Base-by-base conservation (phyloP, 2,888 invertebrate species). In the Athalia cordata region DNA sequence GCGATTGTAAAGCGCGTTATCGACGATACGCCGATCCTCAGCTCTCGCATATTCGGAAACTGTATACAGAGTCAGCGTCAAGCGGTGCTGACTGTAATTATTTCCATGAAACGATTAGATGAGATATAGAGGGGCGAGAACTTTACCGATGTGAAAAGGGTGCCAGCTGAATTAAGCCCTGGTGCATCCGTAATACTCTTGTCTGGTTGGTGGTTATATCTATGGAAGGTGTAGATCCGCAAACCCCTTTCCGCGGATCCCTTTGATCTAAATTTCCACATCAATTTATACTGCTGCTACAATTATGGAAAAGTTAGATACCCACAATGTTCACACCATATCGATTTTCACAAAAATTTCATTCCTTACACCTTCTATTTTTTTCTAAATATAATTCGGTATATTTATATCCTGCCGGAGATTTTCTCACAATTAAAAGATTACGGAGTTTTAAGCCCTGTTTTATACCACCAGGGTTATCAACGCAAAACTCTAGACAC, bases 221-320 rank as follows among this genome's bases (percentile, higher is more conserved):
- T 55, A 55, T 55, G n/a, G 3, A 55, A 29, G 29, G 29, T 29
- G 29, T 29, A 29, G 29, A 29, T 29, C 29, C 29, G 29, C 29
- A 29, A 29, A 2, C 29, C 55, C 4, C n/a, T n/a, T n/a, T n/a
- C n/a, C 3, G 6, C 61, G 7, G 29, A 6, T 9, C 43, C 64
- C 64, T 64, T 64, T 64, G 64, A 64, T 64, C 64, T 45, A n/a
- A 4, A 3, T 64, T 64, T 64, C 4, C 64, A 64, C 64, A 29
- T 29, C 29, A 29, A 29, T 45, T 64, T 64, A n/a, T 45, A n/a
- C 8, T 45, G 62, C 29, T 64, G 43, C 47, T 64, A 64, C 43
- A 64, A 64, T 64, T 64, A 29, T 45, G 64, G 11, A 11, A 47
- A 64, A 43, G 47, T 64, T 64, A 64, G 11, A 45, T 5, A 64